These are phyloP conservation scores for Parazoanthus atlanticus DNA, from an alignment of 92 coral and sea anemone species.

Conservation along the genomic window DNA sequence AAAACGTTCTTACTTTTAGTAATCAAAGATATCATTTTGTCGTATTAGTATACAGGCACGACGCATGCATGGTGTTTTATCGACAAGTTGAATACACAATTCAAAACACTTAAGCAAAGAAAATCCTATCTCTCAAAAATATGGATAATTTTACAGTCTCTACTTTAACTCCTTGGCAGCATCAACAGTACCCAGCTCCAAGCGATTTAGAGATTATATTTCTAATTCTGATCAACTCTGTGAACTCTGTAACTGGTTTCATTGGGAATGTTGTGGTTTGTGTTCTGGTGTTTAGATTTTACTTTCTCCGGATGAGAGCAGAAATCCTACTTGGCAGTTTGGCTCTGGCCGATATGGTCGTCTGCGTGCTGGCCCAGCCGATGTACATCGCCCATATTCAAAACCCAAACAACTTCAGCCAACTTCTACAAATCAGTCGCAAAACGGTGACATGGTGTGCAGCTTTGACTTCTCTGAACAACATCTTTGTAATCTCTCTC, in stretches of 20 bases:
- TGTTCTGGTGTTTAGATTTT: slow-evolving; percentile 71
- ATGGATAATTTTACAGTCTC: slow-evolving; percentile 19
- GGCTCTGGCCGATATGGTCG: slow-evolving; percentile 75
- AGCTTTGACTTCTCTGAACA: slow-evolving; percentile 70
- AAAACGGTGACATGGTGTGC: slow-evolving; percentile 75
- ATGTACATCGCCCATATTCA: slow-evolving; percentile 61
- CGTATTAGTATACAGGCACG: background rate
- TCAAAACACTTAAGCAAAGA: background rate
- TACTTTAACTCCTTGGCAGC: background rate
- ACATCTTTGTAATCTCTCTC: slow-evolving; percentile 70
- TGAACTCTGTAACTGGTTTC: slow-evolving; percentile 54
- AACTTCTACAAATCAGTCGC: slow-evolving; percentile 46
- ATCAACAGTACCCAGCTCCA: background rate
- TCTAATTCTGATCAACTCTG: slow-evolving; percentile 39
- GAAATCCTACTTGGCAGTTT: slow-evolving; percentile 76
- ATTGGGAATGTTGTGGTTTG: slow-evolving; percentile 76
- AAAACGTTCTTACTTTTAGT: background rate
- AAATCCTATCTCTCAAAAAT: background rate
- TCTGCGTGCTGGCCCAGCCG: slow-evolving; percentile 73
- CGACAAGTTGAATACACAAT: background rate
- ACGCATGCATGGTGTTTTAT: background rate
- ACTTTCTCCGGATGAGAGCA: slow-evolving; percentile 73
- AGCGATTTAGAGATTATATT: slow-evolving; percentile 26
- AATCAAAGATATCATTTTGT: background rate
- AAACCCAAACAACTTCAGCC: background rate